Base-by-base conservation (phyloP, 1,140 invertebrate genomes). In the Phortica variegata region DNA sequence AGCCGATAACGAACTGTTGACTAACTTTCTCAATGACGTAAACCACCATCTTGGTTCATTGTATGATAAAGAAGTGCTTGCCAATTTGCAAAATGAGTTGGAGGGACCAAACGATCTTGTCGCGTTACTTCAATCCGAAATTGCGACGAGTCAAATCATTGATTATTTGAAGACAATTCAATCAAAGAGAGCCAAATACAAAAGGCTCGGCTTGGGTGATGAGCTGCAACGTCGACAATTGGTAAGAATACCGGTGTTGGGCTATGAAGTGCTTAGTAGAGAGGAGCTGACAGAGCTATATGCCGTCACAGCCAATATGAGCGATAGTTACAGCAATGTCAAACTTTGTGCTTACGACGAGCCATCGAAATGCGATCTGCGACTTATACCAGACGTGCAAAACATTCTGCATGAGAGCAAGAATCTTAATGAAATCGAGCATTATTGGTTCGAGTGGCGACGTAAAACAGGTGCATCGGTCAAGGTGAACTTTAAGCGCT, bases 371-470 rank as follows among this genome's bases (percentile, higher is more conserved):
- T 75, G 72, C 40, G 57, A 53, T 8, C 38, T 74, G 3, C 31
- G 40, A 0, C 45, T 75, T 6, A 65, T 70, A 39, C 72, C 72
- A 1, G 60, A 70, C 8, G 61, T 75, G 3, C 65, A 70, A 36
- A 18, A 49, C 0, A 47, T 65, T 39, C 41, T 75, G 15, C 58
- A 70, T 31, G 46, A 49, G 0, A 61, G 56, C 16, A 36, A 44
- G 0, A 43, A 75, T 56, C 40, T 61, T 3, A 44, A 54, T 9
- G 72, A 75, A 50, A 68, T 75, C 15, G 65, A 75, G 23, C 65
- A 62, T 37, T 75, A 75, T 44, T 74, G 72, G 72, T 43, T 61
- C 9, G 68, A 75, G 43, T 75, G 71, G 71, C 54, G 65, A 2
- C 47, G 43, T 0, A 42, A 48, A 15, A 58, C 65, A 1, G 72